phyloP scores from a whole-genome alignment of 2,113 vertebrate species.

The Stomatorhinus ivindoensis region DNA sequence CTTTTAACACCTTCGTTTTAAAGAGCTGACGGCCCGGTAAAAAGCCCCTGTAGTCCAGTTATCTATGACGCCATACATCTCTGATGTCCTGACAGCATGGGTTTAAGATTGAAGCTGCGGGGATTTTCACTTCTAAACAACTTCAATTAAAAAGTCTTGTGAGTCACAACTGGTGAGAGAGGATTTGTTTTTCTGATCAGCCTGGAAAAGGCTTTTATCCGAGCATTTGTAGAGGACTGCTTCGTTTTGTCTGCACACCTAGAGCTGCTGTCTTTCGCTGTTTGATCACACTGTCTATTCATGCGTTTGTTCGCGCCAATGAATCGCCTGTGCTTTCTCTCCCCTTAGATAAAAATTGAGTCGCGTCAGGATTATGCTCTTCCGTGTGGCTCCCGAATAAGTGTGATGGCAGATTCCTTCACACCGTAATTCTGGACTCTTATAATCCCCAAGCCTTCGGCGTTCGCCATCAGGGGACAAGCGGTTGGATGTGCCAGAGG shows the following conservation, averaged over 20 bases:
- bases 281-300: constrained; percentile 7
- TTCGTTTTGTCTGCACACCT: background rate
- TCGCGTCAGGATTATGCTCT: background rate
- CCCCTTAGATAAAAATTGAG: background rate
- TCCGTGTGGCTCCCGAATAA: background rate
- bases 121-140: constrained; percentile 32
- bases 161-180: constrained; percentile 6
- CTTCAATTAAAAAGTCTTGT: constrained; percentile 28
- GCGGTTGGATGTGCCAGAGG: background rate
- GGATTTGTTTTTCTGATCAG: constrained; percentile 21
- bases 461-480: background rate
- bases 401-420: background rate
- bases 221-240: background rate
- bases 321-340: background rate
- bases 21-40: constrained; percentile 17
- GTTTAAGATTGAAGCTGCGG: constrained; percentile 15
- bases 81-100: background rate
- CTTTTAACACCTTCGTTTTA: constrained; percentile 20
- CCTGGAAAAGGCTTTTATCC: background rate
- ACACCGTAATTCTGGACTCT: background rate
- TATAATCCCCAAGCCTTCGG: background rate
- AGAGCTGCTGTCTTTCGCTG: constrained; percentile 6
- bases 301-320: background rate
- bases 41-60: constrained; percentile 1
- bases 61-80: background rate